phyloP scores from a whole-genome alignment of 64 coral and sea anemone genomes.

The Acropora yongei region DNA sequence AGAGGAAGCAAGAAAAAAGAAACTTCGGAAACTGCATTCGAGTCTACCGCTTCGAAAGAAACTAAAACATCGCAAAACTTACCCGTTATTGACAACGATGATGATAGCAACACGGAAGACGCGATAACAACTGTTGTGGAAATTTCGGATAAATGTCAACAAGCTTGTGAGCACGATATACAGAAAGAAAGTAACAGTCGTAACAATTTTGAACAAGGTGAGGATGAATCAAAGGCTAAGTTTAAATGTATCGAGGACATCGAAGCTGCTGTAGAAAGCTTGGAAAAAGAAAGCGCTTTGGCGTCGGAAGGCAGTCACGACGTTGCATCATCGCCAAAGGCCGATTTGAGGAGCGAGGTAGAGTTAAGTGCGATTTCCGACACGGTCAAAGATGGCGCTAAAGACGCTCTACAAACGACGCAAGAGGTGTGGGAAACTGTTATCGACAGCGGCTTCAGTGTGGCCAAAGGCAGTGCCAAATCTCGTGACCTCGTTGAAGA shows the following conservation, averaged over 20 bases:
- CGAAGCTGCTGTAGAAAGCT: background rate
- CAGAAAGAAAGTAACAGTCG: conserved; percentile 3
- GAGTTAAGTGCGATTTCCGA: background rate
- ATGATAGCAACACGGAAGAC: conserved; percentile 20
- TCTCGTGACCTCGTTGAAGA: conserved; percentile 35
- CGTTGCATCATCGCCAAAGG: background rate
- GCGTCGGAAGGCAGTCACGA: background rate
- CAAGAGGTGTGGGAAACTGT: conserved; percentile 97
- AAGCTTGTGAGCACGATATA: conserved; percentile 41
- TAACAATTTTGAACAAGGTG: background rate
- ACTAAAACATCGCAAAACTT: conserved; percentile 40
- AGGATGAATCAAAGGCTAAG: background rate
- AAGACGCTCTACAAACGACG: conserved; percentile 33
- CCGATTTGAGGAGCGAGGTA: background rate
- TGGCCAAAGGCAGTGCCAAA: conserved; percentile 14
- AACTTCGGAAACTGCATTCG: conserved; percentile 18
- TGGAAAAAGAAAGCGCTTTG: background rate
- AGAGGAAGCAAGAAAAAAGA: conserved; percentile 54
- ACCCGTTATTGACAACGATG: conserved; percentile 55
- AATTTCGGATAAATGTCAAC: conserved; percentile 30
- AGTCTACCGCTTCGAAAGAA: conserved; percentile 22
- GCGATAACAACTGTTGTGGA: conserved; percentile 6
- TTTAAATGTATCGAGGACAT: conserved; percentile 2
- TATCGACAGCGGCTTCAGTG: conserved; percentile 85
- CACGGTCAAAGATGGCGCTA: background rate